Evolutionary conservation across 1,140 invertebrate genomes (phyloP), one percentile per base, ranked within the genome.

Genomic region (Gonioctena quinquepunctata): DNA sequence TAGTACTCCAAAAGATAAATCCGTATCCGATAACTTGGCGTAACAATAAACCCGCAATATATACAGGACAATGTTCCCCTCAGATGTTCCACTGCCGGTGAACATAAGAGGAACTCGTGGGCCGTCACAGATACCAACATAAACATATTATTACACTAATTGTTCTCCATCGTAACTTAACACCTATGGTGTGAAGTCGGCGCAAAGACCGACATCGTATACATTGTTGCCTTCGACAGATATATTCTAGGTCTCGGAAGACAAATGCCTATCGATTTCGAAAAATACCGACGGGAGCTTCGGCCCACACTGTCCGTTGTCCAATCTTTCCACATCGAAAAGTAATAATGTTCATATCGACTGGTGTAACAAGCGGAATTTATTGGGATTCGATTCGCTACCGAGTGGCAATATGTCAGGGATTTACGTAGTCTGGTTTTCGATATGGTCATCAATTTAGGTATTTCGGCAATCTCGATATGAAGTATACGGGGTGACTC

Each of bases 101-200:
- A 72, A 74, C 56, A 69, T 69, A 68, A 72, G 56, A 74, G 60
- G 23, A 13, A 56, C 28, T 28, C 66, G 71, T 76, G 69, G 72
- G 74, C 66, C 33, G 54, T 25, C 66, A 62, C 42, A 60, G 66
- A 74, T 76, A 73, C 71, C 72, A 77, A 77, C 75, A 73, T 77
- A 75, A 77, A 76, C 72, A 73, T 78, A 75, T 76, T 78, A 76
- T 76, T 75, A 73, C 69, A 72, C 75, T 78, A 79, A 79, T 79
- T 79, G 76, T 78, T 74, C 72, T 56, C 69, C 62, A 70, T 72
- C 77, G 77, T 79, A 79, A 79, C 73, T 79, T 79, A 78, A 77
- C 77, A 78, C 78, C 73, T 78, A 71, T 74, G 69, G 75, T 60
- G 76, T 66, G 68, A 67, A 73, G 74, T 77, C 72, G 74, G 67